Percentiles rank a stretch among this genome's conserved stretches.
These are phyloP conservation scores for Dasypus novemcinctus DNA, from an alignment of 2,113 vertebrate genomes.

Conservation along the genomic window DNA sequence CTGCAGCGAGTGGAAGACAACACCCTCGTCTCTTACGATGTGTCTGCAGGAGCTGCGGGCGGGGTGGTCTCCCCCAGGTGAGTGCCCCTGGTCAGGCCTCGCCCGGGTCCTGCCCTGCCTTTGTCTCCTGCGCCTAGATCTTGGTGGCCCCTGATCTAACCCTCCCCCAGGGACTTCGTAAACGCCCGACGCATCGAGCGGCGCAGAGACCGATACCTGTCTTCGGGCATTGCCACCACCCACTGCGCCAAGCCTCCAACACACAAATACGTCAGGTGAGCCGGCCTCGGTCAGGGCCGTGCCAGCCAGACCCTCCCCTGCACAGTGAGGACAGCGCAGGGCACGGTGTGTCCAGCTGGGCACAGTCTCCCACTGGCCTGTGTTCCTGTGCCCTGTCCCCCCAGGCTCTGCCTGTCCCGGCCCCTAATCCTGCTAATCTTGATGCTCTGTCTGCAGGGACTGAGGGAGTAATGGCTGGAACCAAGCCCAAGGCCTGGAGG, in stretches of 20 bases:
- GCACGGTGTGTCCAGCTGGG: background rate
- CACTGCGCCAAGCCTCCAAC: constrained; percentile 89
- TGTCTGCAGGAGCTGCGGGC: constrained; percentile 92
- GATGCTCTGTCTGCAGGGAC: background rate
- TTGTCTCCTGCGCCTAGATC: background rate
- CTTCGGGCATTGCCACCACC: constrained; percentile 91
- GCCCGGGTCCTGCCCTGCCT: background rate
- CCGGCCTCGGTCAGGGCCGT: background rate
- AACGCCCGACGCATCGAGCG: constrained; percentile 95
- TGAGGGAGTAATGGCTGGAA: background rate
- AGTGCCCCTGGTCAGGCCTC: background rate
- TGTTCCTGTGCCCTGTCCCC: background rate
- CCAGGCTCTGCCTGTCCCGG: background rate
- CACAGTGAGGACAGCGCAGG: background rate
- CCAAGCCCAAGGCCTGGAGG: background rate
- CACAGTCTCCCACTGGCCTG: accelerated
- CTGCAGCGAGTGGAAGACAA: constrained; percentile 95
- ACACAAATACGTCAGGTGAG: constrained; percentile 92
- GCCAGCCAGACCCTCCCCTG: background rate
- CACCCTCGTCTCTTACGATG: constrained; percentile 93
- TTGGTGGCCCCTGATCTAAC: background rate
- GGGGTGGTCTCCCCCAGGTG: constrained; percentile 96
- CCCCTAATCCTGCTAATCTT: background rate
- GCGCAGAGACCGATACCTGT: constrained; percentile 92
- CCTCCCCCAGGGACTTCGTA: constrained; percentile 91